phyloP scores from a whole-genome alignment of 2,797 vertebrate genomes.

The Poeciliopsis infans region DNA sequence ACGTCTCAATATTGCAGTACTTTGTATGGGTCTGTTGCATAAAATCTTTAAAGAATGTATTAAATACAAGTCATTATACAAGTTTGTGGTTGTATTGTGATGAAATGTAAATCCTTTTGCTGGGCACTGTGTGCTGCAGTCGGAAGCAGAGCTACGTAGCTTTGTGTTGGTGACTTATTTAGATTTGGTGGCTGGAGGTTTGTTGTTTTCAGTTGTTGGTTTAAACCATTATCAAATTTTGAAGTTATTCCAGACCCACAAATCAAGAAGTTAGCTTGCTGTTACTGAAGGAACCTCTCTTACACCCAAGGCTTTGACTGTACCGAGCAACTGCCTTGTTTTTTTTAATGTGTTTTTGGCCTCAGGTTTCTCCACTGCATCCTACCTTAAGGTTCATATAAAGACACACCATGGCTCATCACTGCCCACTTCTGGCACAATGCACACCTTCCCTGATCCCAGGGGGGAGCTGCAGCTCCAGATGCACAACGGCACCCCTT shows the following conservation, averaged over 20 bases:
- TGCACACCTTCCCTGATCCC: conserved; percentile 90
- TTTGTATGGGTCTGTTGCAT: background rate
- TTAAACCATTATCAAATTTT: background rate
- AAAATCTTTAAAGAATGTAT: background rate
- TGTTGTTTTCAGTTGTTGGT: background rate
- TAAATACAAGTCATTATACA: background rate
- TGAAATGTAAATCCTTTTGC: background rate
- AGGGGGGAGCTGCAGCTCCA: conserved; percentile 92
- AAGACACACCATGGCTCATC: conserved; percentile 99
- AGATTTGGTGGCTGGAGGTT: background rate
- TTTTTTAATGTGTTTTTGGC: conserved; percentile 55
- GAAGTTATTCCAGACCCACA: background rate
- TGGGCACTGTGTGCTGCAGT: background rate
- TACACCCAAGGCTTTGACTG: conserved; percentile 58
- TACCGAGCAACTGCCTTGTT: conserved; percentile 74
- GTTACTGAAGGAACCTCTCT: conserved; percentile 23
- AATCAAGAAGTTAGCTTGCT: background rate
- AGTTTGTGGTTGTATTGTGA: background rate
- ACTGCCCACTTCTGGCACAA: conserved; percentile 78
- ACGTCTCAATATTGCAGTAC: background rate
- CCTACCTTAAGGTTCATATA: conserved; percentile 99
- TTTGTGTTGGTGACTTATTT: background rate
- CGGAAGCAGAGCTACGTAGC: background rate
- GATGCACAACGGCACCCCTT: conserved; percentile 97
- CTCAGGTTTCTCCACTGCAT: conserved; percentile 99